phyloP scores from a whole-genome alignment of 2,888 invertebrate species.

The Heliconius aoede region DNA sequence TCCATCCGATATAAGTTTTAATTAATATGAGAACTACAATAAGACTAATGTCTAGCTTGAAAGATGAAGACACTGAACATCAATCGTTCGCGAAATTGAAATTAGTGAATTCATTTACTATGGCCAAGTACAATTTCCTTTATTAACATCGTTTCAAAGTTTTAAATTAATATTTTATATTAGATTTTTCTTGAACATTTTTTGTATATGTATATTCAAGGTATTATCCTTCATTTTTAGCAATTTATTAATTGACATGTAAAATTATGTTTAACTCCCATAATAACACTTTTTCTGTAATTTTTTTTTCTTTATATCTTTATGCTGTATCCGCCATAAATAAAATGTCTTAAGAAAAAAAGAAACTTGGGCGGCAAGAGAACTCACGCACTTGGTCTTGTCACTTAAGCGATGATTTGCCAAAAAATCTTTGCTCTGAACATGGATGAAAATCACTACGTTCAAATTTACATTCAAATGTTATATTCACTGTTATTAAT shows the following conservation, averaged over 20 bases:
- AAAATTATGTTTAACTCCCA: background rate
- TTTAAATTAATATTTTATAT: background rate
- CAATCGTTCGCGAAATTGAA: slow-evolving; percentile 32
- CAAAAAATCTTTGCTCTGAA: no score
- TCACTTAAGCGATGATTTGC: no score
- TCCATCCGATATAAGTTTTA: slow-evolving; percentile 50
- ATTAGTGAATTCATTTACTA: slow-evolving; percentile 31
- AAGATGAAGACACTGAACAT: slow-evolving; percentile 35
- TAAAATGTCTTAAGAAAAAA: no score
- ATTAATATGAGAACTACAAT: slow-evolving; percentile 53
- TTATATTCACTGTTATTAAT: no score
- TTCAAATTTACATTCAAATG: no score
- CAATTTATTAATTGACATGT: no score
- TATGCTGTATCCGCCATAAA: no score
- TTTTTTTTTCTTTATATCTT: no score
- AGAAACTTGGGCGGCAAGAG: no score
- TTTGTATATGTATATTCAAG: background rate
- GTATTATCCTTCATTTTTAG: no score
- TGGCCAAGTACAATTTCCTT: background rate
- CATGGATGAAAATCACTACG: no score
- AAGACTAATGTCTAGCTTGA: slow-evolving; percentile 50
- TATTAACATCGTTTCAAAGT: background rate
- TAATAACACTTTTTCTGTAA: background rate
- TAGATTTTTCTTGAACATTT: background rate
- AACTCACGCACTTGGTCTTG: no score